Evolutionary conservation across 2,888 invertebrate genomes (phyloP).

Genomic region (Rhamnusium bicolor): DNA sequence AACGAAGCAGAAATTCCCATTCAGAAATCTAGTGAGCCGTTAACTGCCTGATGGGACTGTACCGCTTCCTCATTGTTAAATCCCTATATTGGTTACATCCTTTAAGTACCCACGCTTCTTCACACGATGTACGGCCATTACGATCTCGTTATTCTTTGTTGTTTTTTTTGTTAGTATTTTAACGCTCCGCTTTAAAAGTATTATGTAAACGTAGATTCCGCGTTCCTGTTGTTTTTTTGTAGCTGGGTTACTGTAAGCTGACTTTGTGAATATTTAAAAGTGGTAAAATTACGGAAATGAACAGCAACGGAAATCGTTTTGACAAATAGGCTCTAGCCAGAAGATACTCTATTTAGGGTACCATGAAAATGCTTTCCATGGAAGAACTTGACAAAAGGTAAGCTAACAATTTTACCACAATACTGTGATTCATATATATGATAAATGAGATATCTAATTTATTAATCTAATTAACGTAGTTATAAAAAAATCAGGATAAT

Average conservation of each 20-base stretch:
- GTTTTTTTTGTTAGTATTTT: constrained; percentile 27
- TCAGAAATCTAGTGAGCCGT: constrained; percentile 3
- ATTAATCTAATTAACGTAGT: no score
- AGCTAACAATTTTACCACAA: background rate
- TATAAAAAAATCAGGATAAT: no score
- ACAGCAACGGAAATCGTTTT: background rate
- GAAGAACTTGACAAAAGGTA: constrained; percentile 14
- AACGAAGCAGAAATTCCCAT: constrained; percentile 14
- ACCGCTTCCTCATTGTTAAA: constrained; percentile 59
- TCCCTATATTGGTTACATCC: constrained; percentile 58
- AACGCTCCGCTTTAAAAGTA: constrained; percentile 8
- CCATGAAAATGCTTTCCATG: constrained; percentile 6
- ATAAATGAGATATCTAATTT: no score
- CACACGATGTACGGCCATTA: constrained; percentile 29
- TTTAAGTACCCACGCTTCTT: constrained; percentile 41
- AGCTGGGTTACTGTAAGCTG: background rate
- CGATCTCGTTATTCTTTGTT: constrained; percentile 16
- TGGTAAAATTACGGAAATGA: background rate
- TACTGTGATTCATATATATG: background rate
- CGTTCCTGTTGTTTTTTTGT: background rate
- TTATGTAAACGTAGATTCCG: constrained; percentile 16
- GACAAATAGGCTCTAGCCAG: background rate
- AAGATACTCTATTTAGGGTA: no score
- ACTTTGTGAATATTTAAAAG: background rate
- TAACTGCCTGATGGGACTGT: constrained; percentile 46